phyloP scores from a whole-genome alignment of 1,140 invertebrate species.

The Phthorimaea operculella region DNA sequence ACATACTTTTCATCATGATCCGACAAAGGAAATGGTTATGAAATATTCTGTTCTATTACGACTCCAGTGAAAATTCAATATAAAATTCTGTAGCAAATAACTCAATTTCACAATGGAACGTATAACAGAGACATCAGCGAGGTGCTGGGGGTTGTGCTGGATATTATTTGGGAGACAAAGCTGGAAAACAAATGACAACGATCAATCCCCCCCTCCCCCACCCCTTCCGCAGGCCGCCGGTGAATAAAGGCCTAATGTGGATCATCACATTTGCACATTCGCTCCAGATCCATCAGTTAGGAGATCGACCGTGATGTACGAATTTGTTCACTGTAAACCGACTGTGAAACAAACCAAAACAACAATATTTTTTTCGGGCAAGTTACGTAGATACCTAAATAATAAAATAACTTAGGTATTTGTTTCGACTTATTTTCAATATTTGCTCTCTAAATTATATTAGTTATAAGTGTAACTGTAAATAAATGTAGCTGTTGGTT shows the following conservation, averaged over 20 bases:
- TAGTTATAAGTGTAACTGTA: too few relatives aligned
- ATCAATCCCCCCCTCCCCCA: conserved; percentile 35
- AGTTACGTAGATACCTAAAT: too few relatives aligned
- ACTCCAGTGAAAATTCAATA: background rate
- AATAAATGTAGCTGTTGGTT: too few relatives aligned
- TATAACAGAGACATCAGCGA: background rate
- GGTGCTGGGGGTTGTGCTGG: background rate
- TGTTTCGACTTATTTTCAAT: too few relatives aligned
- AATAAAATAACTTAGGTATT: too few relatives aligned
- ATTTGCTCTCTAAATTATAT: too few relatives aligned
- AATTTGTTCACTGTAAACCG: background rate
- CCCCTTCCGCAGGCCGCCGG: conserved; percentile 15
- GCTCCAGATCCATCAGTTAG: conserved; percentile 37
- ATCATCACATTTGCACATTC: conserved; percentile 57
- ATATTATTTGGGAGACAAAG: conserved; percentile 22
- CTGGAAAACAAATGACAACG: conserved; percentile 36
- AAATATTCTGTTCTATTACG: too few relatives aligned
- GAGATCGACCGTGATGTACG: conserved; percentile 6
- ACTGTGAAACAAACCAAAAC: too few relatives aligned
- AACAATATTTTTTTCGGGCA: too few relatives aligned
- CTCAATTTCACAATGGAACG: background rate
- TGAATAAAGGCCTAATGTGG: conserved; percentile 50
- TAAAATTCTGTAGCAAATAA: conserved; percentile 3
- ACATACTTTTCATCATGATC: too few relatives aligned
- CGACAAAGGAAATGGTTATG: too few relatives aligned